A percentile compares a stretch with the other conserved stretches of the same genome.
phyloP scores from a whole-genome alignment of 1,140 invertebrate genomes.

The Drosophila sp. region DNA sequence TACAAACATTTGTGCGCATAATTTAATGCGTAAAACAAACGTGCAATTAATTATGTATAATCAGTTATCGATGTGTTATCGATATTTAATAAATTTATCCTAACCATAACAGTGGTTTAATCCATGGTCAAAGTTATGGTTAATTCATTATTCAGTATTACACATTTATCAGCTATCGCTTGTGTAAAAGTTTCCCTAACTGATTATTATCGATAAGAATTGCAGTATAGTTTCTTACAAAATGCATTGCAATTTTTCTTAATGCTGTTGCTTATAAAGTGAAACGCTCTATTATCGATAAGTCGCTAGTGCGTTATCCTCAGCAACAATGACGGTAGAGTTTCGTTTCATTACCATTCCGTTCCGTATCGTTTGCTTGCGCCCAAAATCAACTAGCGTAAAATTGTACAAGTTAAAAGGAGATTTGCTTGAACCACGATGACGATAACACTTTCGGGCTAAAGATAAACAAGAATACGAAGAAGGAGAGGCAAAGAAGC shows the following conservation, averaged over 20 bases:
- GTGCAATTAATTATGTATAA: constrained; percentile 17
- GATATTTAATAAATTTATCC: too few species aligned
- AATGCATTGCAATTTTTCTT: too few species aligned
- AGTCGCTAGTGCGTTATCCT: background rate
- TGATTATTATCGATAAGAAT: too few species aligned
- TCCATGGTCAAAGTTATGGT: too few species aligned
- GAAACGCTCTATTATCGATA: constrained; percentile 6
- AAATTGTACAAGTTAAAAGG: constrained; percentile 76
- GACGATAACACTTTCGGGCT: constrained; percentile 22
- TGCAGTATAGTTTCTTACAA: too few species aligned
- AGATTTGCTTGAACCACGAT: constrained; percentile 36
- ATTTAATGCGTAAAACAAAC: constrained; percentile 35
- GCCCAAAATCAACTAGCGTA: constrained; percentile 63
- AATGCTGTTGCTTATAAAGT: too few species aligned
- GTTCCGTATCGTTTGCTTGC: constrained; percentile 44
- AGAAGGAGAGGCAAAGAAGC: background rate
- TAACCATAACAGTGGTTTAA: too few species aligned
- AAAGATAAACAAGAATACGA: background rate
- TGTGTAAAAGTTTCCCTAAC: too few species aligned
- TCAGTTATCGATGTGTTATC: background rate
- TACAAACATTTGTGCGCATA: constrained; percentile 36
- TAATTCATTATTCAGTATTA: too few species aligned
- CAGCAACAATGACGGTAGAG: background rate
- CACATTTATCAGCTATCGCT: too few species aligned
- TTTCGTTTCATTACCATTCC: constrained; percentile 31